Evolutionary conservation across 1,140 invertebrate genomes (phyloP).

Genomic region (Tetranychus cinnabarinus): DNA sequence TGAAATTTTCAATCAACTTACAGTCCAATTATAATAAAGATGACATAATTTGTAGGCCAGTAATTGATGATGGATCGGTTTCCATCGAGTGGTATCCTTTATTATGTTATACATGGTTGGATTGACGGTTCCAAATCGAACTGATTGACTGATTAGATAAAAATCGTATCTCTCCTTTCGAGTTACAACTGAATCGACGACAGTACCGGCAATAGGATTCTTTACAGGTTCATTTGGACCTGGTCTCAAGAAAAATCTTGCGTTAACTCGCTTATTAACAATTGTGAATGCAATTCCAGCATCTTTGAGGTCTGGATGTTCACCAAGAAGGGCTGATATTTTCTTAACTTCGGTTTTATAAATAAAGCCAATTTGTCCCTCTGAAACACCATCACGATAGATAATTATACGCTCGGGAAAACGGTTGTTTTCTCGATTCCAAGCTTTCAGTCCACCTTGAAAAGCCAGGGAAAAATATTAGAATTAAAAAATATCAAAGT

Average conservation of each 20-base stretch:
- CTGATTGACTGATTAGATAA: slow-evolving; percentile 48
- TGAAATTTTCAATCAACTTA: slow-evolving; percentile 2
- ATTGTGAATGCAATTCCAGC: slow-evolving; percentile 14
- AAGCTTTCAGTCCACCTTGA: slow-evolving; percentile 17
- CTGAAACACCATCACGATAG: slow-evolving; percentile 27
- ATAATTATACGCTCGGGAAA: slow-evolving; percentile 23
- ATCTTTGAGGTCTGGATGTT: background rate
- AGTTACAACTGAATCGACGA: slow-evolving; percentile 64
- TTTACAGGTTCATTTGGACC: slow-evolving; percentile 10
- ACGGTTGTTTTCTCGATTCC: slow-evolving; percentile 17
- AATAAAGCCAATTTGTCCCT: slow-evolving; percentile 24
- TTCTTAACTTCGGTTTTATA: slow-evolving; percentile 22
- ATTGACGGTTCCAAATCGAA: slow-evolving; percentile 42
- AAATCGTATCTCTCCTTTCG: slow-evolving; percentile 56
- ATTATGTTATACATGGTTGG: slow-evolving; percentile 59
- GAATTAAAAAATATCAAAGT: background rate
- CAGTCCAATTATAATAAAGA: slow-evolving; percentile 54
- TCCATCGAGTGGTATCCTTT: slow-evolving; percentile 32
- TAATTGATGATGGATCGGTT: slow-evolving; percentile 40
- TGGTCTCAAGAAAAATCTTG: slow-evolving; percentile 21
- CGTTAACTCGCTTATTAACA: slow-evolving; percentile 32
- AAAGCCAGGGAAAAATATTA: too few species aligned
- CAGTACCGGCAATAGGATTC: slow-evolving; percentile 61
- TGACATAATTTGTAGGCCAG: slow-evolving; percentile 55
- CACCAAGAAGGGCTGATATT: background rate